A percentile compares a stretch with the other conserved stretches of the same genome.
Conservation (phyloP, 1,140 invertebrate genomes). For the Mactra quadrangularis region DNA sequence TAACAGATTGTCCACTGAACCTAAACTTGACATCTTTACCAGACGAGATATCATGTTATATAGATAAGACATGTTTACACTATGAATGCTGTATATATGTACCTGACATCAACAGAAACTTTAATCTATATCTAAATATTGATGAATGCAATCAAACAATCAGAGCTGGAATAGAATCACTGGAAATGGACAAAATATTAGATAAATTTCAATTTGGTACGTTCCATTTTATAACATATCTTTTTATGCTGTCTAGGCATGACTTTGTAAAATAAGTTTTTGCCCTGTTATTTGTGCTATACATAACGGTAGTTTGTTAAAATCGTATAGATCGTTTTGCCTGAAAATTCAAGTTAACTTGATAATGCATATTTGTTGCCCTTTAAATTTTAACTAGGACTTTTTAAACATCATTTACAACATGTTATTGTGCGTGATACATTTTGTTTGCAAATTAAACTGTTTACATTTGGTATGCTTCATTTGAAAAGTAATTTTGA, state of each 20-base stretch:
- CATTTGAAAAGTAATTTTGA: neutral
- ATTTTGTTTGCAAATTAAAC: too few relatives aligned
- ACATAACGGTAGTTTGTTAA: neutral
- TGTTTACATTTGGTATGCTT: too few relatives aligned
- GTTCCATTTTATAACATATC: too few relatives aligned
- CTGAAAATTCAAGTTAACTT: neutral
- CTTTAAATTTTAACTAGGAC: neutral
- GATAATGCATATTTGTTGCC: neutral
- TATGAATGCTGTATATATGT: slow-evolving; percentile 7
- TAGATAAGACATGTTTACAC: neutral
- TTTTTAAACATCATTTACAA: too few relatives aligned
- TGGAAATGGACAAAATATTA: slow-evolving; percentile 4
- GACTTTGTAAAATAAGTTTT: neutral
- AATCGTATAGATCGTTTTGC: neutral
- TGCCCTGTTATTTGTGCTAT: neutral
- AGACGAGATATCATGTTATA: neutral
- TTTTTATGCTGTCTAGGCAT: neutral
- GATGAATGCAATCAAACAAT: slow-evolving; percentile 30
- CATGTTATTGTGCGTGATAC: too few relatives aligned
- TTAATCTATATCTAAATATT: neutral
- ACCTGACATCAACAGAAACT: neutral
- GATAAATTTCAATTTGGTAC: slow-evolving; percentile 26
- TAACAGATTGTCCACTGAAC: slow-evolving; percentile 8
- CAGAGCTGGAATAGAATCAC: slow-evolving; percentile 23
- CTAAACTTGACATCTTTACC: neutral